Base-by-base conservation (phyloP, 2,797 vertebrate genomes). In the Meda fulgida region DNA sequence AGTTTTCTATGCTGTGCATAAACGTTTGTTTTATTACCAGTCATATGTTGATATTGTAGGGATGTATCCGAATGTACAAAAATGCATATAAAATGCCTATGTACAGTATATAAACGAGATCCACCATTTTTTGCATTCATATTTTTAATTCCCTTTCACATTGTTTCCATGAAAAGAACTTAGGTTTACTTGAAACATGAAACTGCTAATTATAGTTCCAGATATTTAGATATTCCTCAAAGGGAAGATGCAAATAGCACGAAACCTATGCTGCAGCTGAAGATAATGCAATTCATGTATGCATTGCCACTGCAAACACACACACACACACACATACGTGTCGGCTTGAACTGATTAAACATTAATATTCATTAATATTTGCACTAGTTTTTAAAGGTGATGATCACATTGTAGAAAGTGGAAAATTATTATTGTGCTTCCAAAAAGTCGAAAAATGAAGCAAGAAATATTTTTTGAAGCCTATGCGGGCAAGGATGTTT, bases 381-480 rank as follows among this genome's bases (percentile, higher is more conserved):
- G 71, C 1, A 23, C 36, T 46, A 69, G 38, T 63, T 72, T 85
- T 83, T 51, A 51, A 65, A 51, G 11, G 51, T 73, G 72, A 21
- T 72, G 55, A 84, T 81, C 21, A 19, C 53, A 71, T 69, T 36
- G 31, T 3, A 23, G 7, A 34, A 72, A 66, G 48, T n/a, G 4
- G 26, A 78, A 82, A 55, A 46, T 23, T 7, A 29, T 78, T 34
- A 72, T 73, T 48, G 83, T 53, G 16, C 43, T 55, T 72, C 36
- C 46, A 79, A 66, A 63, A 70, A 29, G 55, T 16, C 7, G 43
- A 77, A 40, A 73, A 26, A 76, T n/a, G 4, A 63, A 90, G 85
- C 90, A 89, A 58, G 89, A 92, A 90, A 88, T 91, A 89, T 87
- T 91, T 90, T 86, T 69, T 69, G 4, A 87, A 69, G 87, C 89